Base-by-base conservation (phyloP, 2,888 invertebrate genomes). In the Xestia sexstrigata region DNA sequence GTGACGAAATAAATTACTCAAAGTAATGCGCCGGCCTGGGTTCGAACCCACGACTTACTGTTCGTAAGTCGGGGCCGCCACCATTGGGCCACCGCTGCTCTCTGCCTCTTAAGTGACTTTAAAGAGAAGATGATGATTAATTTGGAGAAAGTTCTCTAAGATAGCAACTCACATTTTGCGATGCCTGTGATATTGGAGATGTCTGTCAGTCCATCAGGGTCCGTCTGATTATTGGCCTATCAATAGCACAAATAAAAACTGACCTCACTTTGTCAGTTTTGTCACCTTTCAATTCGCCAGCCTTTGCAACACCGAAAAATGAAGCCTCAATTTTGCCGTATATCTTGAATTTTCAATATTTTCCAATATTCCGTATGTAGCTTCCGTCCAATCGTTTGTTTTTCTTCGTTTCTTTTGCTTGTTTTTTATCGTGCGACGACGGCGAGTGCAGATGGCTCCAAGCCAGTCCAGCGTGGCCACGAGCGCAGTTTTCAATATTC, bases 401-500 rank as follows among this genome's bases (percentile, higher is more conserved):
- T 82, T 82, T 73, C 66, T 52, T 20, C 35, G 30, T 0, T 13
- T 62, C 20, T 55, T 26, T 17, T 65, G 23, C 23, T 78, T 63
- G n/a, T 78, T 79, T 79, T 82, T 83, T 70, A 63, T 63, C 26
- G 60, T 71, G 66, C 60, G 47, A 69, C 47, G 58, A 26, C 63
- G 35, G 42, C 15, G 63, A 63, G 20, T 58, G 60, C 82, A 82
- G 82, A 83, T 83, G 74, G 79, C 79, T 75, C 39, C 35, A 26
- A 52, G 78, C 72, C 82, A 71, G 78, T 81, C 35, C 58, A 3
- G 67, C 9, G 67, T 74, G 39, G 65, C 79, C 83, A 70, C 83
- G 55, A 74, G 30, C 35, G 58, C 35, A 78, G 83, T 82, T 79
- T 83, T 82, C 74, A 83, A 83, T 83, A 74, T 74, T 63, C 70